Evolutionary conservation across 2,797 vertebrate species (phyloP).

Genomic region (Hypotaenidia okinawae): DNA sequence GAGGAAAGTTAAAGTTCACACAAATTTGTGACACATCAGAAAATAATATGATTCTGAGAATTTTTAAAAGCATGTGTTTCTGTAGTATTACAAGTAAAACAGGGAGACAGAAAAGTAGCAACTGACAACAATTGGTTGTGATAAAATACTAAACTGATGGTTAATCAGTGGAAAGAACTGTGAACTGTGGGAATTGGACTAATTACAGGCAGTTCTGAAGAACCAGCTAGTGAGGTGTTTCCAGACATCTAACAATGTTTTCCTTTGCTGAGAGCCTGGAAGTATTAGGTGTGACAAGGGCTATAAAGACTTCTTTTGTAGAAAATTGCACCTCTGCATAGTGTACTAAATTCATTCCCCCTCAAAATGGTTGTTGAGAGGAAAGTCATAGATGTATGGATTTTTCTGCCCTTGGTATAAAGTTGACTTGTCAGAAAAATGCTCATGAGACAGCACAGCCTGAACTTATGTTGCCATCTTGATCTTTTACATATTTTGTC

Average conservation of each 20-base stretch:
- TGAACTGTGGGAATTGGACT: background rate
- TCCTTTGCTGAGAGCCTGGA: background rate
- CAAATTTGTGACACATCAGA: background rate
- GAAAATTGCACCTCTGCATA: background rate
- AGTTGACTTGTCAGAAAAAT: background rate
- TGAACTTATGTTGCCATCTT: background rate
- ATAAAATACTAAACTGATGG: background rate
- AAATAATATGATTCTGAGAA: background rate
- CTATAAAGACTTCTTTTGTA: background rate
- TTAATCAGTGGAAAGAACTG: background rate
- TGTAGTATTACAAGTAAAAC: background rate
- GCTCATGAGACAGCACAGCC: background rate
- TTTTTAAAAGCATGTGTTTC: background rate
- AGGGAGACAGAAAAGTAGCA: background rate
- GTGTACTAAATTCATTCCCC: background rate
- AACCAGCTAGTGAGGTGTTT: background rate
- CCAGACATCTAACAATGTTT: background rate
- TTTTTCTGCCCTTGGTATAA: background rate
- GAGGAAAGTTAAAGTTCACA: background rate
- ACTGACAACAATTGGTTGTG: background rate
- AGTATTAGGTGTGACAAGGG: background rate
- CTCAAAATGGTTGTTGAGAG: background rate
- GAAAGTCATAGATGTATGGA: background rate
- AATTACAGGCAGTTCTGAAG: background rate
- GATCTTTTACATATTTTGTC: background rate